Conservation (phyloP, 1,140 invertebrate genomes). For the Zaprionus ornatus region DNA sequence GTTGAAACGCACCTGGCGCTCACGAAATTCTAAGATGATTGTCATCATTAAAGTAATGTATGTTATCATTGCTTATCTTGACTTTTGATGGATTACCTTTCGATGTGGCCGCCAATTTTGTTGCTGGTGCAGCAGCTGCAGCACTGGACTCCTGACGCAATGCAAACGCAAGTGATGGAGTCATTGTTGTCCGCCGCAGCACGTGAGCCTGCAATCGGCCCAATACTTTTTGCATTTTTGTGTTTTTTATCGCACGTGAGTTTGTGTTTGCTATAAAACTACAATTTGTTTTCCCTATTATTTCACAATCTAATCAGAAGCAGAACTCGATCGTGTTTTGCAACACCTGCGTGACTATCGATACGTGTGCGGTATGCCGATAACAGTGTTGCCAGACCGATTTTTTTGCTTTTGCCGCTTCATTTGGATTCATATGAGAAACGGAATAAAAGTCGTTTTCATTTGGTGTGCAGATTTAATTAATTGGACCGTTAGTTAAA, state of each 20-base stretch:
- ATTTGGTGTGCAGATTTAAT: conserved; percentile 48
- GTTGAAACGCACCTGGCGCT: conserved; percentile 75
- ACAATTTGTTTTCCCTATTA: conserved; percentile 52
- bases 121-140: conserved; percentile 17
- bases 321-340: neutral
- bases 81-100: conserved; percentile 53
- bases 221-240: conserved; percentile 64
- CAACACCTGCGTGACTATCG: conserved; percentile 19
- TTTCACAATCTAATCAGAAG: conserved; percentile 67
- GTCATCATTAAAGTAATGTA: neutral
- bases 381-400: conserved; percentile 23
- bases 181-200: conserved; percentile 23
- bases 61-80: neutral
- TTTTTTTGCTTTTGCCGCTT: conserved; percentile 6
- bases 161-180: conserved; percentile 1
- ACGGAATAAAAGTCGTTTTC: neutral
- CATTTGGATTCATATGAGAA: neutral
- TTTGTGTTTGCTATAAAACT: conserved; percentile 24
- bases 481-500: conserved; percentile 70
- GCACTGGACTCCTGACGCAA: conserved; percentile 42
- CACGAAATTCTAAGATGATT: conserved; percentile 62
- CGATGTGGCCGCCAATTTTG: conserved; percentile 60
- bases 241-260: conserved; percentile 28
- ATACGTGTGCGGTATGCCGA: neutral
- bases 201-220: conserved; percentile 58